phyloP scores from a whole-genome alignment of 2,113 vertebrate genomes.

The Nannospalax galili region DNA sequence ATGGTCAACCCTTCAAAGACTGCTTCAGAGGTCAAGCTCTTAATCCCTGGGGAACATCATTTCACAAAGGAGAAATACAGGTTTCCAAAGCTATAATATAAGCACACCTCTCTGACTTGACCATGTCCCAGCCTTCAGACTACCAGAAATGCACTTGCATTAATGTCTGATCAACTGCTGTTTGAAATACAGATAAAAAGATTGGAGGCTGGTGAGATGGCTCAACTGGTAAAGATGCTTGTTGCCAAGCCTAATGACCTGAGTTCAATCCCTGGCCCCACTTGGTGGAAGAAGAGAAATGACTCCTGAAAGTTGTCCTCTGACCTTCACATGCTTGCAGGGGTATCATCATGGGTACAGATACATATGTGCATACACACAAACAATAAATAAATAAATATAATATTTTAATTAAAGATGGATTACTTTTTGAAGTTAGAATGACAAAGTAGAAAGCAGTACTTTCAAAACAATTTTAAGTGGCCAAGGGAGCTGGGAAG shows the following conservation, averaged over 20 bases:
- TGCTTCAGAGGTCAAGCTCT: background rate
- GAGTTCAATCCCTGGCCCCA: no score
- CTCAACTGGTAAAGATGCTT: background rate
- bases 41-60: conserved; percentile 8
- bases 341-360: no score
- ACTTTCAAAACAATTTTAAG: background rate
- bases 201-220: background rate
- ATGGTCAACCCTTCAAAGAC: conserved; percentile 46
- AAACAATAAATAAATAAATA: background rate
- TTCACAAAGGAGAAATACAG: conserved; percentile 49
- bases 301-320: background rate
- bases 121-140: conserved; percentile 15
- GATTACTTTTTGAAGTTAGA: conserved; percentile 9
- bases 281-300: background rate
- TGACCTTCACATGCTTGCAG: background rate
- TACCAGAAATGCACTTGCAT: background rate
- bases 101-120: conserved; percentile 29
- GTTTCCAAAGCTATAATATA: conserved; percentile 22
- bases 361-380: background rate
- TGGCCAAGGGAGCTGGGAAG: background rate
- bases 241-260: background rate
- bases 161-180: background rate
- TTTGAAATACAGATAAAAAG: conserved; percentile 30
- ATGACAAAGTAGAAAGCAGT: background rate
- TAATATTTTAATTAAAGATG: background rate